Conservation (phyloP, 2,888 invertebrate genomes). For the Apodemia mormo region DNA sequence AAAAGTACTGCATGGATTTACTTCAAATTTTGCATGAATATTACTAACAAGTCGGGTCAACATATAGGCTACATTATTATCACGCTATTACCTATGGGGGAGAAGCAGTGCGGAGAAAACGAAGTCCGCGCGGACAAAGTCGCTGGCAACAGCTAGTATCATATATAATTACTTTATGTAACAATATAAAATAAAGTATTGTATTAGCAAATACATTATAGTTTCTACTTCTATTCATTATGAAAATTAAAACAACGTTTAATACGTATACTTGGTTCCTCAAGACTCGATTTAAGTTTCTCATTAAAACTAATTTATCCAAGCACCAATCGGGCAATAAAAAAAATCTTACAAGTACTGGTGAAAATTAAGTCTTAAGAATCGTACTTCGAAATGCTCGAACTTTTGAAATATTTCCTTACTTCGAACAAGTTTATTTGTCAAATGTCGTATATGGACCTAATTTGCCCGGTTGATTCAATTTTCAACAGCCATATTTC, state of each 20-base stretch:
- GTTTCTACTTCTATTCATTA: not conserved
- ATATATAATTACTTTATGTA: too few relatives aligned
- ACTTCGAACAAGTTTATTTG: slow-evolving; percentile 45
- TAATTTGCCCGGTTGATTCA: slow-evolving; percentile 73
- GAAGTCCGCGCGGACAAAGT: too few relatives aligned
- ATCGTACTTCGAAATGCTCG: slow-evolving; percentile 50
- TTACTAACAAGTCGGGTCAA: too few relatives aligned
- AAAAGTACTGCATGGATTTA: too few relatives aligned
- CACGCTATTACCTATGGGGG: too few relatives aligned
- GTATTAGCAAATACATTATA: not conserved
- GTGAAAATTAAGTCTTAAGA: slow-evolving; percentile 45
- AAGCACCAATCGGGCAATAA: slow-evolving; percentile 55
- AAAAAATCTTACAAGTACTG: slow-evolving; percentile 48
- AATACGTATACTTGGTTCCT: not conserved
- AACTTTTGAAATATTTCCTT: slow-evolving; percentile 43
- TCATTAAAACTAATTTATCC: slow-evolving; percentile 59
- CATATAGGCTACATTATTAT: too few relatives aligned
- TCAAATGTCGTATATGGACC: slow-evolving; percentile 51
- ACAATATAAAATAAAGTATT: too few relatives aligned
- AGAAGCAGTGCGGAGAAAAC: too few relatives aligned
- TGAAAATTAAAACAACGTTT: not conserved
- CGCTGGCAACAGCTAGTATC: too few relatives aligned
- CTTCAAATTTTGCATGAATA: too few relatives aligned
- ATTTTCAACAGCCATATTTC: slow-evolving; percentile 73
- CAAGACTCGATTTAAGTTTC: slow-evolving; percentile 51